phyloP scores from a whole-genome alignment of 2,113 vertebrate genomes.

The Suncus etruscus region DNA sequence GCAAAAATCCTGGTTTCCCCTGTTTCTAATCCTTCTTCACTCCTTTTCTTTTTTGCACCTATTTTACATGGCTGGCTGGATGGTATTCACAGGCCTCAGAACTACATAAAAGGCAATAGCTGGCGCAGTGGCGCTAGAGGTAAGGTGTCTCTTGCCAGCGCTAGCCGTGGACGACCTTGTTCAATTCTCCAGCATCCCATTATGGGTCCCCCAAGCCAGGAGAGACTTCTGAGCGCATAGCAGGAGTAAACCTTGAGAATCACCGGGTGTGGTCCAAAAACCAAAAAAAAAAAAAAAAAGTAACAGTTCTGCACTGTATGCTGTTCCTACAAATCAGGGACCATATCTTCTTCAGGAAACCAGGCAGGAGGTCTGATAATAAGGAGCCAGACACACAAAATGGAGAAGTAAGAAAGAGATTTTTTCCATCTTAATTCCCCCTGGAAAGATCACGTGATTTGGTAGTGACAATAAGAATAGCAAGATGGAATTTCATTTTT shows the following conservation, averaged over 20 bases:
- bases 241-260: no score
- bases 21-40: neutral
- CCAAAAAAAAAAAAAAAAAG: no score
- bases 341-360: neutral
- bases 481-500: conserved; percentile 34
- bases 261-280: no score
- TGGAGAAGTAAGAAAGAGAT: neutral
- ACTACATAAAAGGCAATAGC: neutral
- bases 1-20: neutral
- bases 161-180: no score
- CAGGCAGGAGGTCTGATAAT: neutral
- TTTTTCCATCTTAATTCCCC: conserved; percentile 11
- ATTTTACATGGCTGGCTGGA: neutral
- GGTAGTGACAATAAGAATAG: neutral
- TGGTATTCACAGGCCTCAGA: neutral
- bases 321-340: neutral
- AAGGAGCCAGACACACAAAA: neutral
- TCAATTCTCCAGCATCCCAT: no score
- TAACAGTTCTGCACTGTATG: neutral
- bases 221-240: no score
- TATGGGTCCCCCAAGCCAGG: no score
- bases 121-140: no score
- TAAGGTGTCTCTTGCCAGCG: no score
- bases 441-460: conserved; percentile 32
- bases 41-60: neutral